These are phyloP conservation scores for Pygoscelis adeliae DNA, from an alignment of 2,113 vertebrate species.

Conservation along the genomic window DNA sequence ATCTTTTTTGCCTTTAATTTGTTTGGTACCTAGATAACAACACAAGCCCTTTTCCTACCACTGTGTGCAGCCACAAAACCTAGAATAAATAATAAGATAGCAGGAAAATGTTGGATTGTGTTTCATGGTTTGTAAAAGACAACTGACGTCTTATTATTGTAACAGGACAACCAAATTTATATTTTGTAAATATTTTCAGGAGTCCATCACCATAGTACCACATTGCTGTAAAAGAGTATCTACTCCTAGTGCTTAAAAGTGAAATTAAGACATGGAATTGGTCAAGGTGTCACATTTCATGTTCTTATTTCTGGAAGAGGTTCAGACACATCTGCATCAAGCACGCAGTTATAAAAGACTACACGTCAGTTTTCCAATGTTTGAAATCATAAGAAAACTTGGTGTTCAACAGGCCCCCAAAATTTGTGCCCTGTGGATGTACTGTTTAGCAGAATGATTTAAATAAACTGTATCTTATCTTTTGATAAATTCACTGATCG, in stretches of 20 bases:
- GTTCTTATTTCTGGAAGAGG: not conserved
- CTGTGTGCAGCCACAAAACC: not conserved
- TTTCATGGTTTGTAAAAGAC: not conserved
- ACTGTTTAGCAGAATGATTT: not conserved
- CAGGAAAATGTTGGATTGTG: not conserved
- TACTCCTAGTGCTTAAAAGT: not conserved
- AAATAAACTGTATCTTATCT: not conserved
- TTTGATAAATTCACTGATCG: not conserved
- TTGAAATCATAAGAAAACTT: not conserved
- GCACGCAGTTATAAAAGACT: not conserved
- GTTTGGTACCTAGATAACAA: not conserved
- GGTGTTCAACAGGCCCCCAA: rapidly evolving
- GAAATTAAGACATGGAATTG: not conserved
- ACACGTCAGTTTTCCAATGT: not conserved
- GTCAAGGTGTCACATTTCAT: not conserved
- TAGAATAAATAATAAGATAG: not conserved
- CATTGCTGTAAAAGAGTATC: not conserved
- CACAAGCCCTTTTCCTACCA: not conserved
- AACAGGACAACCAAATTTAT: not conserved
- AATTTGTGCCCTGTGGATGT: not conserved
- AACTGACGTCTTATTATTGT: not conserved
- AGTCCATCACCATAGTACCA: not conserved
- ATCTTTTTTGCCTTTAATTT: not conserved
- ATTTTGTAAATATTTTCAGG: not conserved
- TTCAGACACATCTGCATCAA: not conserved